These are phyloP conservation scores for Gallinago stenura DNA, from an alignment of 2,797 vertebrate genomes.

Conservation along the genomic window DNA sequence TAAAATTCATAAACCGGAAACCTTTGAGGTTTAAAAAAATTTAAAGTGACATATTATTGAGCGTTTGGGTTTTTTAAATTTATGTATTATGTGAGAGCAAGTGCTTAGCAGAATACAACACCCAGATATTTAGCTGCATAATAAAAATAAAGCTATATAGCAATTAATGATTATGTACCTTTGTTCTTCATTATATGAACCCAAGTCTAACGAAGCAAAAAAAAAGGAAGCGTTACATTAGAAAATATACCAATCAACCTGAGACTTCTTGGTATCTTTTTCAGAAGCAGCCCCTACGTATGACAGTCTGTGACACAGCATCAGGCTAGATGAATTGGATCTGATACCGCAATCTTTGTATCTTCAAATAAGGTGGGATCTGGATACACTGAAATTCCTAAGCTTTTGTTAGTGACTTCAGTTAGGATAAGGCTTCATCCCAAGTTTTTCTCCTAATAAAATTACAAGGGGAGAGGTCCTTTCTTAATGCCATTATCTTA, in stretches of 20 bases:
- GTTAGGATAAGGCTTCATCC: neutral
- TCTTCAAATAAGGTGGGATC: neutral
- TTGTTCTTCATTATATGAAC: neutral
- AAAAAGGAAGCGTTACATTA: neutral
- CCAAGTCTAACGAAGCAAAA: neutral
- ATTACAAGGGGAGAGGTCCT: neutral
- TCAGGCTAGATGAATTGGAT: neutral
- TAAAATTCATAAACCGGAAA: too few relatives aligned
- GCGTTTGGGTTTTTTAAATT: neutral
- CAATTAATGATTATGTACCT: neutral
- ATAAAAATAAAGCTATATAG: neutral
- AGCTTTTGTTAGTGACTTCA: neutral
- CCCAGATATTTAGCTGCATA: neutral
- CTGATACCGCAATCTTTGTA: neutral
- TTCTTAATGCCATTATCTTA: neutral
- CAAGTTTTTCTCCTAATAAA: neutral
- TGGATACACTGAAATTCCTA: neutral
- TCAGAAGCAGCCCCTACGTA: neutral
- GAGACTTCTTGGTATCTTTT: neutral
- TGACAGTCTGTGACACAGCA: neutral
- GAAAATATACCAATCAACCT: neutral
- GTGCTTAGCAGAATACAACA: neutral
- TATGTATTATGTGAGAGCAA: neutral
- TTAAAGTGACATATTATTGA: neutral
- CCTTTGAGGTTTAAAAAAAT: neutral